Base-by-base conservation (phyloP, 2,113 vertebrate species). In the Epinephelus cyanopodus region DNA sequence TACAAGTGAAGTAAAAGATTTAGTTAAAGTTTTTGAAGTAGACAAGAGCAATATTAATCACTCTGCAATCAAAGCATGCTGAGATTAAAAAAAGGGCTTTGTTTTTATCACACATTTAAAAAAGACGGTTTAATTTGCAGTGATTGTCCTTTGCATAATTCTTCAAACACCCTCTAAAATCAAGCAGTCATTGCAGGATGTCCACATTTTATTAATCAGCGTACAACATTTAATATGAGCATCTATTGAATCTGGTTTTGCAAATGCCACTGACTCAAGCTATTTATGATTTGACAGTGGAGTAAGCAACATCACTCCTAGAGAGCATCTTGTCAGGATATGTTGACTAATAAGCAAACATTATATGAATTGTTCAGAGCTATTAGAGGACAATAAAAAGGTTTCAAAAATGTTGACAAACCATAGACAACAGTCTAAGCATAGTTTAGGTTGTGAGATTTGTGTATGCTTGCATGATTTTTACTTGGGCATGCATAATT, bases 401-500 rank as follows among this genome's bases (percentile, higher is more conserved):
- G 21, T 9, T 37, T 67, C 27, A 42, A 61, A 11, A 25, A 12
- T 70, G 53, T 70, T 0, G 13, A 52, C 39, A 67, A 82, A 29
- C 27, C 27, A 45, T 52, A 70, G 21, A 42, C 10, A n/a, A 63
- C 13, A 54, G 53, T 47, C 42, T 81, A 27, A 62, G 39, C 66
- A 65, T 81, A 79, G 65, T 74, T 87, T 47, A 18, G 65, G 23
- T 81, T 84, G 81, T 56, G 72, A 67, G 25, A 48, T 81, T 77
- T 58, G 39, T 69, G 62, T 84, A 69, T 66, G 78, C 53, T 58
- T 88, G 74, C 78, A 72, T 81, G 81, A 67, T 73, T 86, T 84
- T 66, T 37, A 85, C 69, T 84, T 61, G 65, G 77, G 54, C 82
- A 78, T 88, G 81, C 82, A 87, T 85, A 29, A 85, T 89, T 82